These are phyloP conservation scores for Acanthopleura granulata DNA, from an alignment of 2,888 invertebrate species.

Conservation along the genomic window DNA sequence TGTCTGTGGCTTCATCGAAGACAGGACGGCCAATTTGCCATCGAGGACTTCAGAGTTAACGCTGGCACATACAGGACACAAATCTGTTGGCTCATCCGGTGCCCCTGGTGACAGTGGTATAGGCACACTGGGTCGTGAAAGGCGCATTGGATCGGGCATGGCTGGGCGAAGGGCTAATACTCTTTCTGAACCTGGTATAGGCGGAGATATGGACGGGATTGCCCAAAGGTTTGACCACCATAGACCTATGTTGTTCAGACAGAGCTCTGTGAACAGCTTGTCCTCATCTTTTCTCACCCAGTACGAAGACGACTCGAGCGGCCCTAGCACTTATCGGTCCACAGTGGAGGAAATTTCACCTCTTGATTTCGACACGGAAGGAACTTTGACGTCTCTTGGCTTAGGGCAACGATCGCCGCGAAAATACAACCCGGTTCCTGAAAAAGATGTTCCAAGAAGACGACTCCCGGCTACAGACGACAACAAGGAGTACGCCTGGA, in stretches of 20 bases:
- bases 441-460: conserved; percentile 27
- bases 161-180: no score
- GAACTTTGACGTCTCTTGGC: conserved; percentile 23
- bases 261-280: background rate
- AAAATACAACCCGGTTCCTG: conserved; percentile 37
- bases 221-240: no score
- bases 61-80: background rate
- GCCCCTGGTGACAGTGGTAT: background rate
- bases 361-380: conserved; percentile 9
- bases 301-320: background rate
- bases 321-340: background rate
- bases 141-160: no score
- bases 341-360: background rate
- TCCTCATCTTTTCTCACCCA: background rate
- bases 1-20: no score
- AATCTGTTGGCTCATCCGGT: background rate
- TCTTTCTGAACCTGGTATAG: background rate
- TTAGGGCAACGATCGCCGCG: conserved; percentile 30
- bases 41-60: background rate
- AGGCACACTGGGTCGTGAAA: background rate
- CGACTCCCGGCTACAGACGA: background rate
- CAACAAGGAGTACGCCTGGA: background rate
- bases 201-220: no score
- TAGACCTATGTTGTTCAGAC: no score
- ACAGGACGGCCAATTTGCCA: no score